phyloP scores from a whole-genome alignment of 2,113 vertebrate genomes.

The Felis chaus region DNA sequence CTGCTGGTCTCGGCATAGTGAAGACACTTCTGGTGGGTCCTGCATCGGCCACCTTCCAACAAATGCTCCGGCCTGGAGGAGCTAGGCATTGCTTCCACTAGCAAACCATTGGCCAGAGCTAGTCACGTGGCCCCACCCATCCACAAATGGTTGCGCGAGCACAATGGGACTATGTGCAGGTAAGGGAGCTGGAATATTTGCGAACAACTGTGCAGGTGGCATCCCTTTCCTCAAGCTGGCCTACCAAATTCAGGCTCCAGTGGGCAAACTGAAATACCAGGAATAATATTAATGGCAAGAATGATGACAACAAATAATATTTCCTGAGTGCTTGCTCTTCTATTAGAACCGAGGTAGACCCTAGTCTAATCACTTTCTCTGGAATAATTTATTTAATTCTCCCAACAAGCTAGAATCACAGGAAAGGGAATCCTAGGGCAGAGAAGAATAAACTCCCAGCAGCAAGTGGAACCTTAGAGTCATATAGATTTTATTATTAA shows the following conservation, averaged over 20 bases:
- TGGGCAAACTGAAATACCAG: neutral
- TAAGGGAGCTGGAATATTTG: neutral
- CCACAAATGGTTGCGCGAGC: neutral
- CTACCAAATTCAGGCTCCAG: neutral
- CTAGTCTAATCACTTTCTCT: neutral
- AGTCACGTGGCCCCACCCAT: neutral
- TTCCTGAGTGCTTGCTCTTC: neutral
- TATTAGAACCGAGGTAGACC: neutral
- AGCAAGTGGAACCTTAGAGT: neutral
- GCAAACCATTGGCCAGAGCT: neutral
- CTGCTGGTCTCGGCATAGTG: neutral
- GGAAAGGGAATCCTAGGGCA: neutral
- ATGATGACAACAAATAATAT: neutral
- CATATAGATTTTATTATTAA: conserved; percentile 6
- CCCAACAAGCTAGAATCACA: neutral
- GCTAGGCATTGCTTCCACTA: neutral
- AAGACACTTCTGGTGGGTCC: neutral
- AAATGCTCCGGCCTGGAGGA: neutral
- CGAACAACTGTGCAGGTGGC: fast-evolving
- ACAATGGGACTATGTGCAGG: neutral
- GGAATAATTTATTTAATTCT: neutral
- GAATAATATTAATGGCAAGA: neutral
- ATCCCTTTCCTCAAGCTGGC: neutral
- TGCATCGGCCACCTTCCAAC: neutral
- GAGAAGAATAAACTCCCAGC: neutral